These are phyloP conservation scores for Armadillidium nasatum DNA, from an alignment of 1,140 invertebrate species.

Conservation along the genomic window DNA sequence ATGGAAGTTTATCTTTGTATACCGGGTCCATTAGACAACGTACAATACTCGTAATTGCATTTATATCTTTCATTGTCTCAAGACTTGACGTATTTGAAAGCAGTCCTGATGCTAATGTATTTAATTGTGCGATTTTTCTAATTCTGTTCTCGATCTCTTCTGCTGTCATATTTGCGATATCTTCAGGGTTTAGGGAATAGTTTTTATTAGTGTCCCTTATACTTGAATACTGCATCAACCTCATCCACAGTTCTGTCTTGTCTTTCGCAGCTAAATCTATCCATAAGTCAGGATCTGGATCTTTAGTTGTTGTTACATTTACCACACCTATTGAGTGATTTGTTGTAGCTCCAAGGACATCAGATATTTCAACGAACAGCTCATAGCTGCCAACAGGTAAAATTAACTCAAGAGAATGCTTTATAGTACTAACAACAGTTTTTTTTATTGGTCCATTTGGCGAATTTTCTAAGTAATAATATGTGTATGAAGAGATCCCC, in stretches of 20 bases:
- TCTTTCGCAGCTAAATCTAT: no score
- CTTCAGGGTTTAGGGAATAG: background rate
- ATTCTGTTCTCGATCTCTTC: background rate
- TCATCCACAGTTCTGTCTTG: no score
- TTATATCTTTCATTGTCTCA: background rate
- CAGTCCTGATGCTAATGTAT: slow-evolving; percentile 8
- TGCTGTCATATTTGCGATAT: slow-evolving; percentile 17
- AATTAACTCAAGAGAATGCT: background rate
- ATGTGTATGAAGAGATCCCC: slow-evolving; percentile 16
- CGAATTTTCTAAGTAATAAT: slow-evolving; percentile 20
- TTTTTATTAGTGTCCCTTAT: no score
- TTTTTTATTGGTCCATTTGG: slow-evolving; percentile 16
- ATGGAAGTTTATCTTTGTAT: background rate
- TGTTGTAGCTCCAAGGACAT: slow-evolving; percentile 13
- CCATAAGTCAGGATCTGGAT: no score
- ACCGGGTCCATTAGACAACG: background rate
- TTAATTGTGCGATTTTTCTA: background rate
- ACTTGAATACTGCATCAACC: no score
- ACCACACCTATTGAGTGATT: background rate
- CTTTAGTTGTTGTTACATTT: background rate
- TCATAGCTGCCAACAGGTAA: slow-evolving; percentile 21
- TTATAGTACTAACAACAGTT: slow-evolving; percentile 16
- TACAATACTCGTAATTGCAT: background rate
- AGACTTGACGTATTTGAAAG: background rate
- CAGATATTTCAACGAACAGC: slow-evolving; percentile 21